phyloP scores from a whole-genome alignment of 2,113 vertebrate genomes.

The Larimichthys polyactis region DNA sequence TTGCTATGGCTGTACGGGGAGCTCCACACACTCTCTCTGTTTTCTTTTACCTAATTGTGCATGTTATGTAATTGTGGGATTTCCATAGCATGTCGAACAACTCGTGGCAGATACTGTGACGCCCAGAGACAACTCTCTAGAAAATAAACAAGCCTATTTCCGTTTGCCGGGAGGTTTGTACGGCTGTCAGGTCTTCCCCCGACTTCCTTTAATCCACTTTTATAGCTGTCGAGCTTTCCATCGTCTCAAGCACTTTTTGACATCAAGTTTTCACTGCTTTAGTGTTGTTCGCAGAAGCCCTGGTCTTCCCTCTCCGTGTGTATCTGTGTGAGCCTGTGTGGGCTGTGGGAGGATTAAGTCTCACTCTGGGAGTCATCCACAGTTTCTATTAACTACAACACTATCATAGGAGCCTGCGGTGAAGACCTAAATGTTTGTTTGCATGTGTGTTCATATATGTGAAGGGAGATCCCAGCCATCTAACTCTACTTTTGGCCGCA shows the following conservation, averaged over 20 bases:
- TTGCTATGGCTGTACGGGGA: constrained; percentile 8
- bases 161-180: constrained; percentile 36
- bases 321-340: constrained; percentile 23
- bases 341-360: constrained; percentile 55
- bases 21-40: background rate
- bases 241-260: constrained; percentile 47
- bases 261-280: constrained; percentile 33
- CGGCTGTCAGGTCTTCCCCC: constrained; percentile 59
- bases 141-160: constrained; percentile 66
- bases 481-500: constrained; percentile 29
- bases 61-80: constrained; percentile 60
- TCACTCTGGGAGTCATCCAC: constrained; percentile 32
- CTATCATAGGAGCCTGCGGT: constrained; percentile 19
- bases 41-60: constrained; percentile 35
- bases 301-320: constrained; percentile 29
- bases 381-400: constrained; percentile 32
- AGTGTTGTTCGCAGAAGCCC: constrained; percentile 50
- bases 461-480: constrained; percentile 33
- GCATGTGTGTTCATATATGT: background rate
- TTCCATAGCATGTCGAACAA: constrained; percentile 58
- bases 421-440: constrained; percentile 30
- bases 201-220: constrained; percentile 62
- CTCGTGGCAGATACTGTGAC: constrained; percentile 53
- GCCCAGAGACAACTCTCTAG: constrained; percentile 56
- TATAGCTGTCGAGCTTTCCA: constrained; percentile 47